Evolutionary conservation across 2,797 vertebrate species (phyloP), one percentile per base, ranked within the genome.

Genomic region (Gouania willdenowi): DNA sequence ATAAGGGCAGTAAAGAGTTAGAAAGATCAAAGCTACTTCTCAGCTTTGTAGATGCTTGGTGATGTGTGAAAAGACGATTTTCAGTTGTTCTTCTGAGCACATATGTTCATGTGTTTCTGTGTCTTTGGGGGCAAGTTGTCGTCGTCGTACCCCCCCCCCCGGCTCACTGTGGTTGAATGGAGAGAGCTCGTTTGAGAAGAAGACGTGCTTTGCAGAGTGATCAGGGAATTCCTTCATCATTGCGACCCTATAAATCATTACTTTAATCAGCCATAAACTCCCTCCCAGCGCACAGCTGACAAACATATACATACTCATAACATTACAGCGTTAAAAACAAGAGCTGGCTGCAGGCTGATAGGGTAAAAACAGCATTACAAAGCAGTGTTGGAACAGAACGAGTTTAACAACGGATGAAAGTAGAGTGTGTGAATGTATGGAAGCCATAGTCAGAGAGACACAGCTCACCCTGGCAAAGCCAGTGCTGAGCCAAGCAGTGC

Each of bases 251-350:
- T 89, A 89, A 87, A 88, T 88, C 87, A 87, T 85, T 60, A 82
- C 81, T 83, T 85, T 85, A 89, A 87, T 88, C 83, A 87, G 83
- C 72, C 85, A 71, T 65, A 84, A 86, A 81, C 74, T 66, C 57
- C 41, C 85, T 77, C 73, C 67, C 51, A 71, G 70, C 52, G 43
- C 55, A 56, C 61, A 54, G 62, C 72, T 77, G 70, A 82, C 61
- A 67, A 56, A 71, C 58, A 50, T 43, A 64, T 43, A 66, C 47
- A 67, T 59, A 60, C 43, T 65, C 52, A 60, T 54, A 24, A 41
- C 37, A 39, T 57, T 42, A 64, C 41, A 43, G 68, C 65, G 52
- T 61, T 53, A 23, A 52, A 8, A 4, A 37, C 54, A 49, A 16
- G 34, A 14, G 3, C 16, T 26, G 0, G 38, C 57, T 64, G 37